Base-by-base conservation (phyloP, 2,113 vertebrate genomes). In the Ginglymostoma cirratum region DNA sequence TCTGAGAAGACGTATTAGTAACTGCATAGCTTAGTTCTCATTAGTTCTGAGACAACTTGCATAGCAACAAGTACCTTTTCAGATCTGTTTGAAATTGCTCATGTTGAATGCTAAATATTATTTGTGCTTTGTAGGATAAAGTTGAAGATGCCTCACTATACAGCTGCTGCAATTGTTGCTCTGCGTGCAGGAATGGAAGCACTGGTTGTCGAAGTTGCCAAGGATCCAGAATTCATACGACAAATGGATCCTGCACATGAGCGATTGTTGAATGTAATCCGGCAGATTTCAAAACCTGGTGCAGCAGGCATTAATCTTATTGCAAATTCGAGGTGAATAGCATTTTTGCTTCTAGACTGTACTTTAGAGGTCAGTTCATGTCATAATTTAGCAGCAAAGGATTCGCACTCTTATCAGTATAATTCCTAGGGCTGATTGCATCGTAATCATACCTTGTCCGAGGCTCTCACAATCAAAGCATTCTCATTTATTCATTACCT, bases 151-250 rank as follows among this genome's bases (percentile, higher is more conserved):
- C 96, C 98, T 0, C 98, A 99, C 70, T 78, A 96, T 0, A 97
- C 97, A 12, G 98, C 98, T 0, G 98, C 98, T 5, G 98, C 97
- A 34, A 96, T 99, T 69, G 97, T 97, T 0, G 98, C 98, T 4
- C 97, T 99, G 94, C 97, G 98, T 34, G 98, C 99, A 0, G 98
- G 97, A 0, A 96, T 99, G 97, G 99, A 99, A 97, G 99, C 98
- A 2, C 97, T 99, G 17, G 98, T 99, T 80, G 98, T 99, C 95
- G 98, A 99, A 34, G 99, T 99, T 45, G 98, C 97, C 87, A 98
- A 99, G 96, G 98, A 99, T 3, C 98, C 99, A 0, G 97, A 98
- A 17, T 98, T 98, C 95, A 96, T 99, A 87, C 96, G 96, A 48
- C 98, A 98, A 96, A 96, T 99, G 97, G 99, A 99, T 83, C 98